These are phyloP conservation scores for Toxotes jaculatrix DNA, from an alignment of 2,113 vertebrate genomes.

Conservation along the genomic window DNA sequence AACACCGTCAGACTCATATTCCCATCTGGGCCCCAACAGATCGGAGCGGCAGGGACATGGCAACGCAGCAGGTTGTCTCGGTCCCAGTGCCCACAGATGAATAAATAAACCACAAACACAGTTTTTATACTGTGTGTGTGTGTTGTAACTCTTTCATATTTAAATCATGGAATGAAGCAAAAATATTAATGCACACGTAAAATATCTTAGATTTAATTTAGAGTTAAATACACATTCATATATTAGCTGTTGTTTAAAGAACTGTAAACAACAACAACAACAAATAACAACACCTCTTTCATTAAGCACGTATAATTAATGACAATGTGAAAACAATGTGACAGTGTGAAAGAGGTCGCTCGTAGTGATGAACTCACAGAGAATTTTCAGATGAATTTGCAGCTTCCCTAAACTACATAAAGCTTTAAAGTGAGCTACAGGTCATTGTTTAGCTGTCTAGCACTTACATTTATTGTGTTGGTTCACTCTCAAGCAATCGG, in stretches of 20 bases:
- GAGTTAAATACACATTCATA: neutral
- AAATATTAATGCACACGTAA: conserved; percentile 5
- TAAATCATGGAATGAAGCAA: neutral
- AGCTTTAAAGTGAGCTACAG: too few relatives aligned
- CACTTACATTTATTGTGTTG: neutral
- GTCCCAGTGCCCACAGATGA: conserved; percentile 49
- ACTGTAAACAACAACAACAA: neutral
- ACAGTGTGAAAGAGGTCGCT: neutral
- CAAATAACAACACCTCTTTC: neutral
- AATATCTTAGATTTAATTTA: neutral
- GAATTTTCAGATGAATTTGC: neutral
- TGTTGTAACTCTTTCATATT: conserved; percentile 20
- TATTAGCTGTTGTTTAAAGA: neutral
- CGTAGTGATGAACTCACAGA: neutral
- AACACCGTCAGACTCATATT: conserved; percentile 63
- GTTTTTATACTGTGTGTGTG: conserved; percentile 11
- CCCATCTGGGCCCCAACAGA: conserved; percentile 70
- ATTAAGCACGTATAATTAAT: neutral
- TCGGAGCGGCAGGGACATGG: conserved; percentile 33
- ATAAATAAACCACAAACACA: conserved; percentile 39
- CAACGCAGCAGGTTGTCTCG: conserved; percentile 50
- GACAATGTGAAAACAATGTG: neutral
- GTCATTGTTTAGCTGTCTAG: neutral
- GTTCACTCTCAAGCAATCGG: neutral
- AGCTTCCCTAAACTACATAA: neutral